These are phyloP conservation scores for Agriopis marginaria DNA, from an alignment of 2,888 invertebrate genomes.

Conservation along the genomic window DNA sequence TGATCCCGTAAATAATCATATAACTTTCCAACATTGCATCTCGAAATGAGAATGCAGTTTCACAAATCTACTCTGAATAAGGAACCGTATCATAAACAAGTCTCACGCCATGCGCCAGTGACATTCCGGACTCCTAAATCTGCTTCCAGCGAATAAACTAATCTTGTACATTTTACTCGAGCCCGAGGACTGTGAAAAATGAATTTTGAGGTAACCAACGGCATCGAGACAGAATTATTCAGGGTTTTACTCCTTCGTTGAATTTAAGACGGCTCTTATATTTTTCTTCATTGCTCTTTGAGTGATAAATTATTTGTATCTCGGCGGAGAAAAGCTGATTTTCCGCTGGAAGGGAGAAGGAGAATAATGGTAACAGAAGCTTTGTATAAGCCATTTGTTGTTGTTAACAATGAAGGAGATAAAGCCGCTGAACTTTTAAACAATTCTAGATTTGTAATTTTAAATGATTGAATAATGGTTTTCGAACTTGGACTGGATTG, in stretches of 20 bases:
- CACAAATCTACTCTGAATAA: conserved; percentile 5
- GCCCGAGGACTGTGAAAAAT: conserved; percentile 67
- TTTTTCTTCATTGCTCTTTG: conserved; percentile 42
- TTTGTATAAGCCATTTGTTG: conserved; percentile 30
- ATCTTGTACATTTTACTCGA: conserved; percentile 68
- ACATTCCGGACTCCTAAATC: conserved; percentile 9
- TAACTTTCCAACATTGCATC: conserved; percentile 4
- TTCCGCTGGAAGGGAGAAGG: conserved; percentile 30
- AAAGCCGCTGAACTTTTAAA: neutral
- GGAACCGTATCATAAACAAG: conserved; percentile 2
- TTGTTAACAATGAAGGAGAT: conserved; percentile 23
- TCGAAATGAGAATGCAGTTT: conserved; percentile 7
- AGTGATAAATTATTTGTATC: conserved; percentile 45
- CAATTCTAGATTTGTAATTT: neutral
- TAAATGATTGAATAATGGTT: neutral
- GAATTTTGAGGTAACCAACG: conserved; percentile 67
- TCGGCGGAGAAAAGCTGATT: conserved; percentile 38
- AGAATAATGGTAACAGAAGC: conserved; percentile 34
- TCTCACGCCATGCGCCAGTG: neutral
- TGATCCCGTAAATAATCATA: too few relatives aligned
- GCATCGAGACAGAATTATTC: conserved; percentile 69
- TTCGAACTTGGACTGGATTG: neutral
- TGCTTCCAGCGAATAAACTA: conserved; percentile 60
- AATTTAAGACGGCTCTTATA: conserved; percentile 40
- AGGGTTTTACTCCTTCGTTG: conserved; percentile 52